Base-by-base conservation (phyloP, 1,140 invertebrate species). In the Lutraria rhynchaena region DNA sequence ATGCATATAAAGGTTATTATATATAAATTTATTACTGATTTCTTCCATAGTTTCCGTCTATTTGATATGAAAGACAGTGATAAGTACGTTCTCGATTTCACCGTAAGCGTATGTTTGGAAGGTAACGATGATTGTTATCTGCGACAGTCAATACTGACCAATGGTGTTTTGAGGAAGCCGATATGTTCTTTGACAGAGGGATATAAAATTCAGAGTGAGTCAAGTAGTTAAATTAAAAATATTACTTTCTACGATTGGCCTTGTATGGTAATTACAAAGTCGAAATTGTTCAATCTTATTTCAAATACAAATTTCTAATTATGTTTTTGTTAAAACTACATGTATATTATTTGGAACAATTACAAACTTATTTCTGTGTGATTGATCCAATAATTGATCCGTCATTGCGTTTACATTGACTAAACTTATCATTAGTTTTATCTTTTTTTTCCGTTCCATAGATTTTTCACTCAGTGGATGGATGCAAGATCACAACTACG, bases 51-150 rank as follows among this genome's bases (percentile, higher is more conserved):
- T 0, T 71, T 71, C 41, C 51, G 46, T 4, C 33, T 71, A 19
- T 35, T 9, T 15, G 3, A 71, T 19, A 13, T 67, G 3, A 11
- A 13, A 5, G 22, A 22, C 3, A 35, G 27, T 22, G n/a, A 19
- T 35, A 33, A 3, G 17, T 46, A n/a, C 15, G 63, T 67, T 44
- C 15, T 67, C 15, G 17, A 67, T 44, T 7, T 67, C 2, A 41
- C 41, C 37, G 37, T 67, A 7, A 41, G 63, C 46, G n/a, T 46
- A 29, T 67, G 63, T 22, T 35, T 67, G 22, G 63, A 67, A 22
- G 17, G 15, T 5, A 22, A 44, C 7, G 31, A 44, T 11, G 4
- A 3, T n/a, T 67, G 63, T 29, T 2, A 0, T 1, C 24, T 67
- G 13, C n/a, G 5, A 22, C 1, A 33, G 46, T 44, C 13, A 13